These are phyloP conservation scores for Taurulus bubalis DNA, from an alignment of 2,113 vertebrate species.

Conservation along the genomic window DNA sequence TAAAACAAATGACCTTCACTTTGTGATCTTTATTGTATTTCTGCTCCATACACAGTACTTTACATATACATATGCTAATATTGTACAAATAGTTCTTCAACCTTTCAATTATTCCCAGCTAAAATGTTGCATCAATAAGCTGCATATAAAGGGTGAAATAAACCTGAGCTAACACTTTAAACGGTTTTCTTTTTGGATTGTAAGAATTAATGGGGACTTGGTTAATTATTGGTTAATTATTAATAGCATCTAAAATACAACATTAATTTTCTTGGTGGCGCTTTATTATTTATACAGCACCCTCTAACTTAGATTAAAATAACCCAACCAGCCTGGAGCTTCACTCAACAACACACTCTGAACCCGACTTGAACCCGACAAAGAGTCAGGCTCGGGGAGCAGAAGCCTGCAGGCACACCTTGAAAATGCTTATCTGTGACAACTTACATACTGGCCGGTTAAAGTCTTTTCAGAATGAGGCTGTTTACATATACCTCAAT, in stretches of 20 bases:
- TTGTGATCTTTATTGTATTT: neutral
- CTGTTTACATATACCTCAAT: constrained; percentile 14
- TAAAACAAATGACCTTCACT: neutral
- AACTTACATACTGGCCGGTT: constrained; percentile 13
- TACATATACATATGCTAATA: neutral
- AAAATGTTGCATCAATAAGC: neutral
- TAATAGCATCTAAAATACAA: neutral
- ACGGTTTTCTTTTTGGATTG: neutral
- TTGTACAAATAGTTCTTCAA: neutral
- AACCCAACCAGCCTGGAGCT: neutral
- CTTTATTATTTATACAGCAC: neutral
- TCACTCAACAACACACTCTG: neutral
- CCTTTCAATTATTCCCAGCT: neutral
- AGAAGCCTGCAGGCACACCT: neutral
- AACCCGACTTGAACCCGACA: neutral
- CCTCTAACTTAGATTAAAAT: neutral
- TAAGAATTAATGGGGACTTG: neutral
- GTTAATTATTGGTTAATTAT: neutral
- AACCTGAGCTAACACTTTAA: neutral
- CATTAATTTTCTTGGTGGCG: neutral
- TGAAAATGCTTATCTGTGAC: neutral
- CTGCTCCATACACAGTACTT: neutral
- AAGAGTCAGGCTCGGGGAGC: neutral
- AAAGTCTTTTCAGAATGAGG: constrained; percentile 27
- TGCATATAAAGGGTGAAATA: neutral